Conservation (phyloP, 2,888 invertebrate genomes). For the Ferrisia virgata region DNA sequence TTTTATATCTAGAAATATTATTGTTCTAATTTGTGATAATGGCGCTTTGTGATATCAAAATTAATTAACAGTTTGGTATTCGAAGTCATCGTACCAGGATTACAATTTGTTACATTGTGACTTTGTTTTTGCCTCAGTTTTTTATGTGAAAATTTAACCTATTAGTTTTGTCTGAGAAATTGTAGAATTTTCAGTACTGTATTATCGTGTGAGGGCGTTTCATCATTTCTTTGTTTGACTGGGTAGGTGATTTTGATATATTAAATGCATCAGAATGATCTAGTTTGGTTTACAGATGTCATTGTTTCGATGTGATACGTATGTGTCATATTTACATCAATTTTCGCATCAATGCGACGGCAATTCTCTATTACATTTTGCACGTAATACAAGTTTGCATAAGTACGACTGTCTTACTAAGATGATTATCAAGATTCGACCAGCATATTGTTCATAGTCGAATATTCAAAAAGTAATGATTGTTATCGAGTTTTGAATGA, state of each 20-base stretch:
- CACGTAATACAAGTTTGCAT: not conserved
- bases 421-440: not conserved
- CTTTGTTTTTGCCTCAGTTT: not conserved
- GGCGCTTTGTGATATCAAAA: slow-evolving; percentile 29
- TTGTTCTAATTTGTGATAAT: slow-evolving; percentile 23
- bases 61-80: not conserved
- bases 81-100: not conserved
- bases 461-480: not conserved
- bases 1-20: not conserved
- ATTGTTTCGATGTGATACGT: not conserved
- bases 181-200: not conserved
- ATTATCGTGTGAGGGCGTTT: slow-evolving; percentile 35
- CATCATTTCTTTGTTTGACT: slow-evolving; percentile 40
- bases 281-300: not conserved
- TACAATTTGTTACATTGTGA: not conserved
- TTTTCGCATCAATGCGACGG: not conserved
- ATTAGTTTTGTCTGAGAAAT: not conserved
- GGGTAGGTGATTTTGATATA: slow-evolving; percentile 30
- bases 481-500: not conserved
- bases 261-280: not conserved
- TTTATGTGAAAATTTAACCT: not conserved
- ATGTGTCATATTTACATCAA: not conserved
- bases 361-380: not conserved
- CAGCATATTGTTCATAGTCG: not conserved
- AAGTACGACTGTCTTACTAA: not conserved